Base-by-base conservation (phyloP, 2,113 vertebrate species). In the Irena cyanogastra region DNA sequence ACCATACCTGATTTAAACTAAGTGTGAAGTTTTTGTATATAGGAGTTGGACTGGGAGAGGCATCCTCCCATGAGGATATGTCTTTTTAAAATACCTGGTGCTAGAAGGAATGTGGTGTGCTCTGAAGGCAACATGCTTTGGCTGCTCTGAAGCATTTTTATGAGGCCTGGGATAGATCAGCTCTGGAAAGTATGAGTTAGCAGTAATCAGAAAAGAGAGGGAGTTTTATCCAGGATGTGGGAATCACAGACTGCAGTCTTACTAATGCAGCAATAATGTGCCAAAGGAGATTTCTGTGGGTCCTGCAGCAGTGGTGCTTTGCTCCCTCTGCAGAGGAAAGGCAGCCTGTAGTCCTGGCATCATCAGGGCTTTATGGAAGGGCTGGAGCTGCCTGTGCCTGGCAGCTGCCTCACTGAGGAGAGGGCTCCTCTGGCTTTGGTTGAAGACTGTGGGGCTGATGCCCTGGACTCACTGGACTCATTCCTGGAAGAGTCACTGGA, bases 161-260 rank as follows among this genome's bases (percentile, higher is more conserved):
- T 0, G 75, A 92, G 90, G 82, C 84, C 93, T 94, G 94, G 93
- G 90, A 94, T 95, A 95, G 94, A 97, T 95, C 96, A 97, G 37
- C 79, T 80, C 79, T 97, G 94, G 93, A 97, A 95, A 97, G 69
- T 91, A 94, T 91, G 94, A 96, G 93, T 92, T 91, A 90, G 90
- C 87, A 95, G 85, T 91, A 95, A 93, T 94, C 94, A 91, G 84
- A 85, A 87, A 70, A 90, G 81, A 70, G 89, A 95, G 87, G 60
- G 90, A 78, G 56, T 74, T 91, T 91, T 83, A 96, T 94, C 76
- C 93, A 93, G 83, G 90, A 95, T 95, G 85, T 95, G 93, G 93
- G 87, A 94, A 96, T 76, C 0, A 0, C 77, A 78, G 31, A 79
- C 50, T 91, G 39, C 42, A 80, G 79, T 56, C 59, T 94, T 83